Conservation (phyloP, 1,140 invertebrate species). For the Ctenoplectra terminalis region DNA sequence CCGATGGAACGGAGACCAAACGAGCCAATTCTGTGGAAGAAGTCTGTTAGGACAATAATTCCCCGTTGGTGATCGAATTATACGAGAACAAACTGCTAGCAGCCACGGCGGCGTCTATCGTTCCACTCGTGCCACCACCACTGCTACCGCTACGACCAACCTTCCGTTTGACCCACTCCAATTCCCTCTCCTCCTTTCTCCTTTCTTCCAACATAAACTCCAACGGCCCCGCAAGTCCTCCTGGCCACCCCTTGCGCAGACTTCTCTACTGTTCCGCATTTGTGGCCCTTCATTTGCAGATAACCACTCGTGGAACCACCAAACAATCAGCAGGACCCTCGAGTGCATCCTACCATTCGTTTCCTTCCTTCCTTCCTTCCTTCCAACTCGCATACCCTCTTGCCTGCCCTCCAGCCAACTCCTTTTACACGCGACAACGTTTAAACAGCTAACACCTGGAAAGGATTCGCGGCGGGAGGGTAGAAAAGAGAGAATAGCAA, state of each 20-base stretch:
- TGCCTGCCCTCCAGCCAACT: constrained; percentile 12
- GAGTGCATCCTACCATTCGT: constrained; percentile 67
- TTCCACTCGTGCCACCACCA: constrained; percentile 27
- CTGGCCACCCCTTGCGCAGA: constrained; percentile 15
- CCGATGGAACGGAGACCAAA: neutral
- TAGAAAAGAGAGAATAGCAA: neutral
- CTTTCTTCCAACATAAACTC: constrained; percentile 59
- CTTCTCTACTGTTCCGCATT: constrained; percentile 65
- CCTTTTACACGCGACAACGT: constrained; percentile 46
- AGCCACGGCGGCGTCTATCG: constrained; percentile 31
- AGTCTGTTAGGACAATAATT: constrained; percentile 52
- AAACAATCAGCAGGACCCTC: constrained; percentile 73
- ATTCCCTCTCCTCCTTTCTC: too few species aligned
- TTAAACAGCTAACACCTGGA: constrained; percentile 44
- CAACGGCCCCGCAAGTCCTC: constrained; percentile 47
- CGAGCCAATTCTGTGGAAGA: constrained; percentile 35
- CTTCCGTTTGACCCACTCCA: neutral
- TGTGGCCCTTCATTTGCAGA: constrained; percentile 74
- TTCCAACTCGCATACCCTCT: constrained; percentile 21
- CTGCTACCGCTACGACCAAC: neutral
- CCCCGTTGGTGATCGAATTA: constrained; percentile 53
- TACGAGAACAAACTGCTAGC: constrained; percentile 42
- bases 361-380: constrained; percentile 62
- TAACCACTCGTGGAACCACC: constrained; percentile 73
- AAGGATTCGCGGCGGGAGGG: constrained; percentile 8